Evolutionary conservation across 64 coral and sea anemone species (phyloP), one percentile per base, ranked within the genome.

Genomic region (Exaiptasia diaphana): DNA sequence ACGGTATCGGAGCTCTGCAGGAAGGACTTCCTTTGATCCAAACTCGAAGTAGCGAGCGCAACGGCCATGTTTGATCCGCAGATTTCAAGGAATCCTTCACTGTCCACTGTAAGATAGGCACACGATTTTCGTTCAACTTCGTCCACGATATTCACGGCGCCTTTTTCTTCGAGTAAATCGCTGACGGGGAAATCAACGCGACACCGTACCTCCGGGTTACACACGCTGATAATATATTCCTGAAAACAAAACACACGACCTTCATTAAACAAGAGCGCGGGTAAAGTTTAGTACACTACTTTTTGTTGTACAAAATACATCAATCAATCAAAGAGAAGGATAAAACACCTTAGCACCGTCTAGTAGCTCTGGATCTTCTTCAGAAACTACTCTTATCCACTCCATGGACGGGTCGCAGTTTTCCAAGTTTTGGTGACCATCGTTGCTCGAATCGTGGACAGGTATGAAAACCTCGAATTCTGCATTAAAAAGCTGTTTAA

Each of bases 181-280:
- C 75, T 35, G 4, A 65, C 61, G 32, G 61, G 61, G 38, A 65
- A 65, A 65, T 65, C 61, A 32, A 65, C 61, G n/a, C 61, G 61
- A 35, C 30, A 37, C 61, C 61, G 61, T 28, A 65, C 61, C 45
- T 86, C 83, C 12, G 83, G 83, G 28, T 67, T 14, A 38, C 77
- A 88, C 17, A 88, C 76, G 5, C 75, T 72, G 14, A 71, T 88
- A 88, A 88, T 88, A 58, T 88, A 88, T 88, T 88, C 85, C 85
- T 88, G 55, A 67, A 81, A 88, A 88, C 61, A 81, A 67, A 73
- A 73, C 69, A 73, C 67, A 87, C 43, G 20, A 68, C 67, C 50
- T 88, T 64, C 63, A 75, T 36, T 53, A 80, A 79, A 78, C 54
- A 67, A 42, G 67, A 60, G 45, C 53, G 71, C 37, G 67, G 45